Conservation (phyloP, 2,113 vertebrate genomes). For the Xenopus laevis region DNA sequence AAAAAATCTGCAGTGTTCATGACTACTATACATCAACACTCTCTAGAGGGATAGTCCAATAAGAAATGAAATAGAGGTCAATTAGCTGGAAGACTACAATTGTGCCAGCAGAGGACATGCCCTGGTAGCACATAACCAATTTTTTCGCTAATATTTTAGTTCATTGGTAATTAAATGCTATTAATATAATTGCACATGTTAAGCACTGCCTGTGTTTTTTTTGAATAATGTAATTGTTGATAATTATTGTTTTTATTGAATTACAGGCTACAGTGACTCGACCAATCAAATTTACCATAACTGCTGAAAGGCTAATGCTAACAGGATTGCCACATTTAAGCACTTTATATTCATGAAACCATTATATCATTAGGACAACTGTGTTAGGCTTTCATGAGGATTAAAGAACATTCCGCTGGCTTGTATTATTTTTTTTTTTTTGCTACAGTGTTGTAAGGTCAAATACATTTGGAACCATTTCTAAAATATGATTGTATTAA, state of each 20-base stretch:
- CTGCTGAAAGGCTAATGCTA: background rate
- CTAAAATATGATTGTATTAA: background rate
- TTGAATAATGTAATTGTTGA: background rate
- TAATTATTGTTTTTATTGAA: background rate
- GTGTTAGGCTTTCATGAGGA: background rate
- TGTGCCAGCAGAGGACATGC: too few relatives aligned
- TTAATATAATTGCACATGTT: background rate
- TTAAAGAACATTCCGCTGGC: background rate
- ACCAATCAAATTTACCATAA: background rate
- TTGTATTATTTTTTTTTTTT: background rate
- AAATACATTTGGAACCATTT: background rate
- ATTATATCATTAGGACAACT: background rate
- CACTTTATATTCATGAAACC: background rate
- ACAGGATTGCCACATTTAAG: too few relatives aligned
- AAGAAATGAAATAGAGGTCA: too few relatives aligned
- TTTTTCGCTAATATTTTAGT: background rate
- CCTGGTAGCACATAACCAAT: too few relatives aligned
- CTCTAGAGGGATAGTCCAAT: too few relatives aligned
- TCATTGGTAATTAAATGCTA: background rate
- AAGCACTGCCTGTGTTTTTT: too few relatives aligned
- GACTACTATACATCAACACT: too few relatives aligned
- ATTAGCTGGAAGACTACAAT: too few relatives aligned
- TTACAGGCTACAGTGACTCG: background rate
- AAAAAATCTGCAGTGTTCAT: too few relatives aligned
- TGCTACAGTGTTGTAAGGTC: background rate